These are phyloP conservation scores for Macrostomum cliftonense DNA, from an alignment of 2,888 invertebrate genomes.

Conservation along the genomic window DNA sequence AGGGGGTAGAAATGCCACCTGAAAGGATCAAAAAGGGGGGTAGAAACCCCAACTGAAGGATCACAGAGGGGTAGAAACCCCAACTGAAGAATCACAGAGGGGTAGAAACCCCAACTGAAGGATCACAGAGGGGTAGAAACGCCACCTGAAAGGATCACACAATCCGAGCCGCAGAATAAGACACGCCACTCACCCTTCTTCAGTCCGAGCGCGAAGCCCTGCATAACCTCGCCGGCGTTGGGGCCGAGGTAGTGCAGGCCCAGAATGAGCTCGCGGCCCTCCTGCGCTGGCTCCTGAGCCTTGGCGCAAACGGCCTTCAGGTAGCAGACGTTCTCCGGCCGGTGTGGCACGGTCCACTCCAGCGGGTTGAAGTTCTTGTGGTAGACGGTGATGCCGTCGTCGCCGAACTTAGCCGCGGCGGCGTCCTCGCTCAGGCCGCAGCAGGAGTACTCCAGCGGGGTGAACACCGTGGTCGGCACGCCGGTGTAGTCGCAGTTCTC, in stretches of 20 bases:
- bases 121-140: too few relatives aligned
- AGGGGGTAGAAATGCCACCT: too few relatives aligned
- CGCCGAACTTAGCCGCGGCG: constrained; percentile 51
- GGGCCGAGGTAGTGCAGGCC: constrained; percentile 45
- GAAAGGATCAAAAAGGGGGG: too few relatives aligned
- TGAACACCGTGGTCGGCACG: constrained; percentile 83
- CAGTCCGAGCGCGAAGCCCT: constrained; percentile 44
- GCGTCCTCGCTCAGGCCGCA: constrained; percentile 77
- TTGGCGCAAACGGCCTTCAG: constrained; percentile 52
- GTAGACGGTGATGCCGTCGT: constrained; percentile 61
- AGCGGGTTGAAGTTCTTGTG: constrained; percentile 84
- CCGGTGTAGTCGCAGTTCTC: constrained; percentile 41
- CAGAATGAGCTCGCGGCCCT: constrained; percentile 37
- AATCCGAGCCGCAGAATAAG: too few relatives aligned
- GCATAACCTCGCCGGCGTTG: constrained; percentile 48
- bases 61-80: too few relatives aligned
- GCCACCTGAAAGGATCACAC: too few relatives aligned
- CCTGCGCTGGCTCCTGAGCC: constrained; percentile 18
- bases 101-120: too few relatives aligned
- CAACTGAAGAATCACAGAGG: too few relatives aligned
- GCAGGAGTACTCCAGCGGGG: constrained; percentile 83
- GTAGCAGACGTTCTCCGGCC: constrained; percentile 69
- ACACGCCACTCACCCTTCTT: constrained; percentile 34
- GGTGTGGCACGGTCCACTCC: constrained; percentile 78
- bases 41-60: too few relatives aligned